Evolutionary conservation across 2,888 invertebrate genomes (phyloP).

Genomic region (Branchellion lobata): DNA sequence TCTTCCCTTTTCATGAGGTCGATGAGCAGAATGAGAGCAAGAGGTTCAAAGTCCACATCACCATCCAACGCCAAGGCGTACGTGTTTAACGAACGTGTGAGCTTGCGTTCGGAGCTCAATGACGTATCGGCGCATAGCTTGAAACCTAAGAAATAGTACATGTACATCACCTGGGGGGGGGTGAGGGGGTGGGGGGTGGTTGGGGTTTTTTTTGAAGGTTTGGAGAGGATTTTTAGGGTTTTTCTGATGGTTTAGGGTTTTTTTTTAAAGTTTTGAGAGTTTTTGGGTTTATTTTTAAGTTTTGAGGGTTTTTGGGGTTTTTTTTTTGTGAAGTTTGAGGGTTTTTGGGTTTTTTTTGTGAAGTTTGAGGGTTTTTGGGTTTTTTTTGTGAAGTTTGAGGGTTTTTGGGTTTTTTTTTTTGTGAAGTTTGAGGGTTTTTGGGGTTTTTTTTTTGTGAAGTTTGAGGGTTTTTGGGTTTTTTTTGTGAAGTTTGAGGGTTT

Average conservation of each 20-base stretch:
- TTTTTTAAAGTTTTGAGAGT: constrained; percentile 9
- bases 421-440: too few relatives aligned
- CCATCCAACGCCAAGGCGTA: constrained; percentile 91
- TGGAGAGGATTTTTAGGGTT: background rate
- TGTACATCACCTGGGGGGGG: constrained; percentile 85
- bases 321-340: too few relatives aligned
- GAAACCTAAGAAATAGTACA: constrained; percentile 96
- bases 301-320: too few relatives aligned
- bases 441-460: too few relatives aligned
- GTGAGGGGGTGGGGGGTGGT: background rate
- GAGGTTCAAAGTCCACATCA: constrained; percentile 94
- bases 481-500: too few relatives aligned
- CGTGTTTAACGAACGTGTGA: constrained; percentile 70
- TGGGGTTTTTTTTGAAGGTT: background rate
- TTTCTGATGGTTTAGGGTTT: background rate
- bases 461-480: too few relatives aligned
- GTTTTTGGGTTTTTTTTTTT: too few relatives aligned
- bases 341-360: too few relatives aligned
- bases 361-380: too few relatives aligned
- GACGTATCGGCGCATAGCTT: constrained; percentile 80
- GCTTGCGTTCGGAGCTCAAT: constrained; percentile 17
- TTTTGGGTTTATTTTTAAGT: too few relatives aligned
- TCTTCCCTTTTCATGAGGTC: constrained; percentile 98
- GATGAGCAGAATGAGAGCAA: constrained; percentile 85
- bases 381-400: too few relatives aligned